A percentile compares a stretch with the other conserved stretches of the same genome.
Evolutionary conservation across 2,113 vertebrate species (phyloP).

Genomic region (Emydocephalus ijimae): DNA sequence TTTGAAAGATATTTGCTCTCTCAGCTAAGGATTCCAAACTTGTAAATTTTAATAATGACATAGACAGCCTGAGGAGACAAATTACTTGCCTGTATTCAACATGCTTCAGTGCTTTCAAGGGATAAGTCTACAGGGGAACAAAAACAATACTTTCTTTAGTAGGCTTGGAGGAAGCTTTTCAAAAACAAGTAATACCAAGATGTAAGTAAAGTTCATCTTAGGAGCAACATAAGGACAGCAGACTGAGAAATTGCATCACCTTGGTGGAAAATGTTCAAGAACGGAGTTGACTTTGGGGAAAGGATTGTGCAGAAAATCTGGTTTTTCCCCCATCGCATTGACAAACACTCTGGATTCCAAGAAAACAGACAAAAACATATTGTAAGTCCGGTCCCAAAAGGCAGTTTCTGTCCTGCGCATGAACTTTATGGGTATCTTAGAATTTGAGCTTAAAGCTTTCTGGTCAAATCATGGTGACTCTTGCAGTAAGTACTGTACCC

Average conservation of each 20-base stretch:
- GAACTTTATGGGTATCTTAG: background rate
- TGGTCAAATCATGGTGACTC: background rate
- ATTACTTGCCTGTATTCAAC: slow-evolving; percentile 62
- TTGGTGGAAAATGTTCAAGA: slow-evolving; percentile 47
- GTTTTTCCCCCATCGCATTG: slow-evolving; percentile 26
- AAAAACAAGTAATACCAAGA: slow-evolving; percentile 46
- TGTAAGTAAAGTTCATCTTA: slow-evolving; percentile 59
- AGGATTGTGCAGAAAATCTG: slow-evolving; percentile 28
- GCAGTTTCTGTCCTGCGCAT: background rate
- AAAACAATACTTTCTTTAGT: slow-evolving; percentile 55
- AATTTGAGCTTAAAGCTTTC: background rate
- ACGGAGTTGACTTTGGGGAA: slow-evolving; percentile 41
- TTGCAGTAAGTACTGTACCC: background rate
- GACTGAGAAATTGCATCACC: slow-evolving; percentile 45
- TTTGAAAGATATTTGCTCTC: slow-evolving; percentile 56
- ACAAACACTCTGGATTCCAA: slow-evolving; percentile 18
- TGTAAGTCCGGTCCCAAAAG: background rate
- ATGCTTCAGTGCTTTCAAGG: slow-evolving; percentile 63
- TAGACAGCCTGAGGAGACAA: slow-evolving; percentile 64
- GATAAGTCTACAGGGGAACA: slow-evolving; percentile 38
- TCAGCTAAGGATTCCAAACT: slow-evolving; percentile 58
- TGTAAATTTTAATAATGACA: slow-evolving; percentile 66
- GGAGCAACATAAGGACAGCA: slow-evolving; percentile 52
- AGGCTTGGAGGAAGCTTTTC: slow-evolving; percentile 37
- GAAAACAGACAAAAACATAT: background rate